These are phyloP conservation scores for Eretmocerus hayati DNA, from an alignment of 2,888 invertebrate species.

Conservation along the genomic window DNA sequence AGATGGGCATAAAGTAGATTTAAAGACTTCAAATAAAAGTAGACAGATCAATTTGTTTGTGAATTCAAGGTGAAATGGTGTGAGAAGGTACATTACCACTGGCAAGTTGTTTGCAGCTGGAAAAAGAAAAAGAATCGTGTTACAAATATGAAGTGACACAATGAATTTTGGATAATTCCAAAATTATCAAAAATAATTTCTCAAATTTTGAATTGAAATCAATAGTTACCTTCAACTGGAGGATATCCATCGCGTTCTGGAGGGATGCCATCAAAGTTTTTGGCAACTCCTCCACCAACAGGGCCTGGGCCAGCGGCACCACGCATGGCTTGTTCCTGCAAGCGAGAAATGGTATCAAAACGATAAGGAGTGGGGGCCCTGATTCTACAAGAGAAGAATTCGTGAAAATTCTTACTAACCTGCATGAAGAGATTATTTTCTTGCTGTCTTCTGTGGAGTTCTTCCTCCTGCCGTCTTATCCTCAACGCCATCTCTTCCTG, in stretches of 20 bases:
- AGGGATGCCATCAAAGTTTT: conserved; percentile 41
- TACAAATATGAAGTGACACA: conserved; percentile 1
- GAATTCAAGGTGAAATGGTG: background rate
- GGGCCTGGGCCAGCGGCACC: conserved; percentile 34
- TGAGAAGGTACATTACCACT: conserved; percentile 44
- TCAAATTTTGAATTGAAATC: background rate
- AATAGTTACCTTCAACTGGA: conserved; percentile 25
- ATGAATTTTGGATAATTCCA: background rate
- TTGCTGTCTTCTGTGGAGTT: conserved; percentile 75
- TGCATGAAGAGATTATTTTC: conserved; percentile 84
- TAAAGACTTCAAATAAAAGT: too few species aligned
- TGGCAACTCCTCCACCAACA: conserved; percentile 28
- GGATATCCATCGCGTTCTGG: conserved; percentile 42
- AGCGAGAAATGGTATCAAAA: too few species aligned
- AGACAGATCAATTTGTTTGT: too few species aligned
- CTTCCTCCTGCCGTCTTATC: conserved; percentile 77
- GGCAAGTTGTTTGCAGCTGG: conserved; percentile 44
- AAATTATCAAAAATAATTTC: background rate
- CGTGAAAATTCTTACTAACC: too few species aligned
- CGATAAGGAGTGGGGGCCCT: too few species aligned
- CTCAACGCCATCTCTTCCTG: conserved; percentile 72
- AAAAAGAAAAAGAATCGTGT: conserved; percentile 22
- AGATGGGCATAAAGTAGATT: too few species aligned
- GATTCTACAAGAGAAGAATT: too few species aligned
- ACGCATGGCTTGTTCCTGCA: conserved; percentile 44